Conservation (phyloP, 2,888 invertebrate species). For the Tachina lurida region DNA sequence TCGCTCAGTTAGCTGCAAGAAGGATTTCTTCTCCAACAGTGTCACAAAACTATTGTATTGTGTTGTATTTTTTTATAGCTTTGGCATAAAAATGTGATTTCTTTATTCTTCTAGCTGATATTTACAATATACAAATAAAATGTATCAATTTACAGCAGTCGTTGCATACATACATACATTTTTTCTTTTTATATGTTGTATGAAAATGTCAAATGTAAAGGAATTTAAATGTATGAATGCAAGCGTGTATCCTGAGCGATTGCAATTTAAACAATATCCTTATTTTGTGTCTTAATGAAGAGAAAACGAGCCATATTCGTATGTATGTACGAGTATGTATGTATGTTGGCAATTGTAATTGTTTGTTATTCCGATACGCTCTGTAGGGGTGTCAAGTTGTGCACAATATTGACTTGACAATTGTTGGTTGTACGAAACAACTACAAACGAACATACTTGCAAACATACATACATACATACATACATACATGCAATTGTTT, state of each 20-base stretch:
- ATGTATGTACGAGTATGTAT: too few relatives aligned
- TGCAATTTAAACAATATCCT: conserved; percentile 44
- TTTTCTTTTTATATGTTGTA: not conserved
- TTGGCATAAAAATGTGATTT: conserved; percentile 60
- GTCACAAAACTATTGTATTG: conserved; percentile 24
- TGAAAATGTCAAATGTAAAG: conserved; percentile 55
- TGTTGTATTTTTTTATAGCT: not conserved
- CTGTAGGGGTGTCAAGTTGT: conserved; percentile 68
- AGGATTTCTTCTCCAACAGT: conserved; percentile 54
- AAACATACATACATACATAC: not conserved
- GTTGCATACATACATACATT: conserved; percentile 14
- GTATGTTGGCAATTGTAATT: conserved; percentile 60
- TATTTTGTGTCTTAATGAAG: conserved; percentile 62
- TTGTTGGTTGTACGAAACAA: conserved; percentile 7
- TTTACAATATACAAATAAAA: conserved; percentile 51
- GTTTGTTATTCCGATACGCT: conserved; percentile 58
- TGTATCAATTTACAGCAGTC: conserved; percentile 62
- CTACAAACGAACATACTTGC: not conserved
- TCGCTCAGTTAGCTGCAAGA: conserved; percentile 20
- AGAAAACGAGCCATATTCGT: conserved; percentile 65
- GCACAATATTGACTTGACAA: conserved; percentile 52
- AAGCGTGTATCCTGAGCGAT: conserved; percentile 38
- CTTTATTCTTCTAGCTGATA: conserved; percentile 18
- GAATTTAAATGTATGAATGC: conserved; percentile 27
- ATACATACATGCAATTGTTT: conserved; percentile 35